Base-by-base conservation (phyloP, 92 coral and sea anemone species). In the Siderastrea siderea region DNA sequence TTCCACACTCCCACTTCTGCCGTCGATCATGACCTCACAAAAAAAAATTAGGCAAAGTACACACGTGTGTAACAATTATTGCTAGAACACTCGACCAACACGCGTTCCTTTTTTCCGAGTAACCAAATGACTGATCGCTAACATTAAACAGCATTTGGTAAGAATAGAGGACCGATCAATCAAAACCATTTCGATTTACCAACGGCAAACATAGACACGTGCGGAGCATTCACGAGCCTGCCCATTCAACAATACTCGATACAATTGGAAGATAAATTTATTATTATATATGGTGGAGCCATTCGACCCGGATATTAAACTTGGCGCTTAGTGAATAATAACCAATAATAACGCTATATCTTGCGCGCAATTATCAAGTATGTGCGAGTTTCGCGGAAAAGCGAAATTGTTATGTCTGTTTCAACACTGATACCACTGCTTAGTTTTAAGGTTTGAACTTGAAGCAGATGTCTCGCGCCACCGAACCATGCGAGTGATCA, bases 111-210 rank as follows among this genome's bases (percentile, higher is more conserved):
- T 84, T 84, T 84, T 45, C 6, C 5, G 44, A 60, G 62, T 49
- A 72, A 74, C 50, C 71, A 52, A 60, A 84, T 17, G 55, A 74
- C 81, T 84, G 19, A 61, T 62, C 51, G n/a, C n/a, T 51, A 71
- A 84, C 80, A 74, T 64, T 73, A 61, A 60, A 61, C 81, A 62
- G 51, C 73, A 84, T 74, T 81, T 81, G 85, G 76, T 9, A 6
- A 17, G 83, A 79, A 79, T 55, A 79, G 47, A n/a, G 13, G 47
- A 47, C 63, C 9, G 71, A 62, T 79, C 59, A 79, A 79, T 79
- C 72, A 47, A 46, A 63, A 19, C 64, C 73, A 65, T 26, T 63
- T 26, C 46, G 61, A 53, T 47, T 69, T 13, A 49, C 47, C 14
- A 70, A 71, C 12, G 1, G 78, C 77, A 81, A 68, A 70, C 53